Percentiles rank a stretch among this genome's conserved stretches.
Evolutionary conservation across 2,113 vertebrate genomes (phyloP).

Genomic region (Phainopepla nitens): DNA sequence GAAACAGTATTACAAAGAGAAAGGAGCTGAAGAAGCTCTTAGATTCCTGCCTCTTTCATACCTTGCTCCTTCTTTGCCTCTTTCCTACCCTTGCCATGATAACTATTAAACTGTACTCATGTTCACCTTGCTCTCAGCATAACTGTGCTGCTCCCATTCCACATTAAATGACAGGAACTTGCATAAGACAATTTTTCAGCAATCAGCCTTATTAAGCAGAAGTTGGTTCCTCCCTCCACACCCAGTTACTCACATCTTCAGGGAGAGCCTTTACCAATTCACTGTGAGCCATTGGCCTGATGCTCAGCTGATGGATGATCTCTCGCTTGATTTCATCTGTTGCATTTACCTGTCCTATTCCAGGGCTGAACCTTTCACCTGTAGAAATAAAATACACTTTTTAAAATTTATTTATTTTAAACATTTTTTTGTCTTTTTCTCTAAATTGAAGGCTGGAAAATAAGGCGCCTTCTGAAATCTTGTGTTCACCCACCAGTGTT

Average conservation of each 20-base stretch:
- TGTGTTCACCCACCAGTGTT: neutral
- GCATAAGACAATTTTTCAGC: neutral
- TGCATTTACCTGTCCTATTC: slow-evolving; percentile 85
- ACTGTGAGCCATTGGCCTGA: slow-evolving; percentile 96
- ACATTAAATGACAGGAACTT: neutral
- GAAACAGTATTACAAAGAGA: neutral
- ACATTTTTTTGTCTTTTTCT: neutral
- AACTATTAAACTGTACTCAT: neutral
- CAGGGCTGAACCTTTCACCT: slow-evolving; percentile 91
- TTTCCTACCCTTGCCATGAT: neutral
- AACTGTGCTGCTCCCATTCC: neutral
- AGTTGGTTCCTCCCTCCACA: neutral
- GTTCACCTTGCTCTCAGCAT: neutral
- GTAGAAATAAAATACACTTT: neutral
- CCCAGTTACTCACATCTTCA: slow-evolving; percentile 87
- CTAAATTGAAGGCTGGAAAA: neutral
- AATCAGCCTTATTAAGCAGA: neutral
- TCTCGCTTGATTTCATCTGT: slow-evolving; percentile 91
- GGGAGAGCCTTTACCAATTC: slow-evolving; percentile 94
- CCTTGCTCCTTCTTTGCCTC: neutral
- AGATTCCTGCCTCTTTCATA: neutral
- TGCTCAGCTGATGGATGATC: slow-evolving; percentile 94
- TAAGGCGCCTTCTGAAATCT: neutral
- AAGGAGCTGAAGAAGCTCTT: neutral
- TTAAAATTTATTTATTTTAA: neutral